Evolutionary conservation across 2,113 vertebrate species (phyloP).

Genomic region (Elephantulus edwardii): DNA sequence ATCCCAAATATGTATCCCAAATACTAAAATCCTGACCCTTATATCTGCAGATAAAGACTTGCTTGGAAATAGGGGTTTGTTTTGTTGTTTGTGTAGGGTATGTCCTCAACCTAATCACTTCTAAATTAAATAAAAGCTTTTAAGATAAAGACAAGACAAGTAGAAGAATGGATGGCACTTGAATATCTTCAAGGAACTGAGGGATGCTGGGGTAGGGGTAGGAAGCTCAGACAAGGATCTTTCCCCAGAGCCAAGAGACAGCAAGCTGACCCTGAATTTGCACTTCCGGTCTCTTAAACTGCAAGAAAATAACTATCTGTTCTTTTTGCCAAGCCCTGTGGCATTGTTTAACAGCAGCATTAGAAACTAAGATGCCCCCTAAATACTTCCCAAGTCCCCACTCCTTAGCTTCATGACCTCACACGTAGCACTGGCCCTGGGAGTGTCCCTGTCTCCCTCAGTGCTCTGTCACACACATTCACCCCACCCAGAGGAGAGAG

Average conservation of each 20-base stretch:
- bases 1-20: not conserved
- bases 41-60: not conserved
- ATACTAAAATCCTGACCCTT: not conserved
- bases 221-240: not conserved
- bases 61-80: not conserved
- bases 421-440: not conserved
- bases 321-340: not conserved
- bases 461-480: not conserved
- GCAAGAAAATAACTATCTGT: not conserved
- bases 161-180: not conserved
- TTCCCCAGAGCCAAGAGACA: not conserved
- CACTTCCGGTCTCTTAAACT: not conserved
- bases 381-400: not conserved
- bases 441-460: not conserved
- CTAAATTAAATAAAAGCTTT: not conserved
- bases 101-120: not conserved
- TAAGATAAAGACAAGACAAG: not conserved
- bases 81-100: not conserved
- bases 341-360: not conserved
- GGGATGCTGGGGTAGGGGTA: not conserved
- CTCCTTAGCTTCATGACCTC: not conserved
- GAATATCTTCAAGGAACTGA: not conserved
- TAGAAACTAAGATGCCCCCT: not conserved
- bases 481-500: slow-evolving; percentile 21
- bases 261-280: not conserved